Percentiles rank a stretch among this genome's conserved stretches.
phyloP scores from a whole-genome alignment of 2,888 invertebrate species.

The Chironomus riparius region DNA sequence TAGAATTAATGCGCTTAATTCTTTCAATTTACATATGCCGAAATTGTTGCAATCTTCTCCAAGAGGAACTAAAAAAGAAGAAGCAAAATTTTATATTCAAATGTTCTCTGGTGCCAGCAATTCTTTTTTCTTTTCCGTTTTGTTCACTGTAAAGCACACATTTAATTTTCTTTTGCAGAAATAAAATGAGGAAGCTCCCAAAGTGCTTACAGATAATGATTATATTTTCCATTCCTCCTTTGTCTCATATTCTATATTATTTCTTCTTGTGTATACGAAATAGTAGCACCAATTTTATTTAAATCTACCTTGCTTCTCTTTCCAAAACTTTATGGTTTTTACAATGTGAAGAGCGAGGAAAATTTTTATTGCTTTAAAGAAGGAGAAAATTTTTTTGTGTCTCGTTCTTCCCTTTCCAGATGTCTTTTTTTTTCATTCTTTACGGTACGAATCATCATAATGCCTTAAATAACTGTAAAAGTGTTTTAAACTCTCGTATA shows the following conservation, averaged over 20 bases:
- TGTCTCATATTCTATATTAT: not conserved
- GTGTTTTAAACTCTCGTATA: conserved; percentile 5
- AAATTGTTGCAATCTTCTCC: too few relatives aligned
- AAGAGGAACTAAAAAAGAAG: not conserved
- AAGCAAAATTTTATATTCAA: not conserved
- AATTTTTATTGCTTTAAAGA: not conserved
- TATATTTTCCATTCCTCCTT: not conserved
- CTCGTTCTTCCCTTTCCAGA: too few relatives aligned
- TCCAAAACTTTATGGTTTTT: too few relatives aligned
- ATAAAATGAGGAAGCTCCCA: not conserved
- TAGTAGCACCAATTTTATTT: too few relatives aligned
- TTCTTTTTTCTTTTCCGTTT: not conserved
- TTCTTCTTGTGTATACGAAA: too few relatives aligned
- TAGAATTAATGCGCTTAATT: too few relatives aligned
- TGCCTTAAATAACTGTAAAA: not conserved
- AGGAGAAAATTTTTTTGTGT: not conserved
- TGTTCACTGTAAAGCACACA: not conserved
- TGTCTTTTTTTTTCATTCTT: not conserved
- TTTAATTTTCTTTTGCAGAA: not conserved
- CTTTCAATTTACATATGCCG: too few relatives aligned
- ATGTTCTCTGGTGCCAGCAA: conserved; percentile 9
- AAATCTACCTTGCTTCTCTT: too few relatives aligned
- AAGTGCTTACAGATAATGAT: conserved; percentile 8
- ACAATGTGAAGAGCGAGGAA: not conserved
- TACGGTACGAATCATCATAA: not conserved